Base-by-base conservation (phyloP, 2,113 vertebrate genomes). In the Notarius lentiginosus region DNA sequence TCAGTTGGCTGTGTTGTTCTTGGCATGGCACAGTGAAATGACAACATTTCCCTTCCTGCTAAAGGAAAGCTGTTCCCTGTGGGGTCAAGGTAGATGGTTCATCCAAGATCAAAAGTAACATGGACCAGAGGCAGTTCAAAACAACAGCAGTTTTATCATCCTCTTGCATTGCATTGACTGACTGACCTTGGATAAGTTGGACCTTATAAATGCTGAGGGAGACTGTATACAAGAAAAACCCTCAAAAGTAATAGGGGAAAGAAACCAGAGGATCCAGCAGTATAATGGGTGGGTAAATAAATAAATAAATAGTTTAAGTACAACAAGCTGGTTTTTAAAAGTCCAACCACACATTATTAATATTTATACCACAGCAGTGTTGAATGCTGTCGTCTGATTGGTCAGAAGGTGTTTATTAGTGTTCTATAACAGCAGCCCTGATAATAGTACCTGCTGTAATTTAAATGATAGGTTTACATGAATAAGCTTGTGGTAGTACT, bases 21-120 rank as follows among this genome's bases (percentile, higher is more conserved):
- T 93, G 92, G 92, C 91, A 76, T 83, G 85, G 82, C 22, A 63
- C 51, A 58, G 87, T 82, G 85, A 88, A 91, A 92, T 90, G 90
- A 93, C 91, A 93, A 93, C 90, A 91, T 87, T 92, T 90, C 84
- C 92, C 93, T 94, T 95, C 91, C 90, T 94, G 87, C 82, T 91
- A 89, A 90, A 91, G 90, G 91, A 94, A 95, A 91, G 92, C 84
- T 73, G 72, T 92, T 93, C 88, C 89, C 91, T 91, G 92, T 90
- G 82, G 84, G 89, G 93, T 93, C 90, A 95, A 94, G 88, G 91
- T 93, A 89, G 75, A 87, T 91, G 83, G 80, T 88, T 94, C 90
- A 90, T 93, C 86, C 90, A 92, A 90, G 91, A 94, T 93, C 89
- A 94, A 90, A 90, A 93, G 79, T 77, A 87, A 87, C 84, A 76